Percentiles rank a stretch among this genome's conserved stretches.
phyloP scores from a whole-genome alignment of 2,797 vertebrate genomes.

The Liparis tanakae region DNA sequence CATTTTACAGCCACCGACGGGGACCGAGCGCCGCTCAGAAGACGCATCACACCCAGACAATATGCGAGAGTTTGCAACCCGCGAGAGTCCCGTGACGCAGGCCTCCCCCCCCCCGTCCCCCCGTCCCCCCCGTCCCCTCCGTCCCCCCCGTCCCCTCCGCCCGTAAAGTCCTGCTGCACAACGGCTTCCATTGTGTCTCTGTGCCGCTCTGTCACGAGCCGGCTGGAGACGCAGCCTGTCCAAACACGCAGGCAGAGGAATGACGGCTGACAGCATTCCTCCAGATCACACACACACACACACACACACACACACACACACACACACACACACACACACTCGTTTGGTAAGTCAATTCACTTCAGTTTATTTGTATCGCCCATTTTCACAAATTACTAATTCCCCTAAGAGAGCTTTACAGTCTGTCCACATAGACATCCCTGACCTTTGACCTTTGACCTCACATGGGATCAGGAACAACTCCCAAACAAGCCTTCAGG shows the following conservation, averaged over 20 bases:
- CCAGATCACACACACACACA: constrained; percentile 40
- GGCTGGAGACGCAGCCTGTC: constrained; percentile 68
- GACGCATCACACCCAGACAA: not conserved
- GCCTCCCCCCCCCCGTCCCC: too few species aligned
- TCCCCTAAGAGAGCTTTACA: too few species aligned
- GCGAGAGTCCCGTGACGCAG: constrained; percentile 4
- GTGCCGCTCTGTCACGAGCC: constrained; percentile 72
- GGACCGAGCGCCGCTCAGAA: not conserved
- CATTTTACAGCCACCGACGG: not conserved
- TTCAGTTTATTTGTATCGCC: too few species aligned
- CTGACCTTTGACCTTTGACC: too few species aligned
- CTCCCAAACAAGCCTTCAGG: too few species aligned
- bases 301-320: not conserved
- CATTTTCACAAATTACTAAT: too few species aligned
- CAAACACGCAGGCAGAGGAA: constrained; percentile 65
- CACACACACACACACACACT: constrained; percentile 14
- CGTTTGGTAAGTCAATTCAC: not conserved
- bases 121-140: constrained; percentile 9
- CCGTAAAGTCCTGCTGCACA: constrained; percentile 13
- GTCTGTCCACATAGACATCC: too few species aligned
- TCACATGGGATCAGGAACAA: too few species aligned
- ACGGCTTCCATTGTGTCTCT: constrained; percentile 23
- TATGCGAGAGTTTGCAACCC: not conserved
- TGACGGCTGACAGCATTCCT: constrained; percentile 70
- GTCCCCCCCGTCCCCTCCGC: constrained; percentile 6